Percentiles rank a stretch among this genome's conserved stretches.
These are phyloP conservation scores for Chloroclystis v-ata DNA, from an alignment of 2,888 invertebrate genomes.

Conservation along the genomic window DNA sequence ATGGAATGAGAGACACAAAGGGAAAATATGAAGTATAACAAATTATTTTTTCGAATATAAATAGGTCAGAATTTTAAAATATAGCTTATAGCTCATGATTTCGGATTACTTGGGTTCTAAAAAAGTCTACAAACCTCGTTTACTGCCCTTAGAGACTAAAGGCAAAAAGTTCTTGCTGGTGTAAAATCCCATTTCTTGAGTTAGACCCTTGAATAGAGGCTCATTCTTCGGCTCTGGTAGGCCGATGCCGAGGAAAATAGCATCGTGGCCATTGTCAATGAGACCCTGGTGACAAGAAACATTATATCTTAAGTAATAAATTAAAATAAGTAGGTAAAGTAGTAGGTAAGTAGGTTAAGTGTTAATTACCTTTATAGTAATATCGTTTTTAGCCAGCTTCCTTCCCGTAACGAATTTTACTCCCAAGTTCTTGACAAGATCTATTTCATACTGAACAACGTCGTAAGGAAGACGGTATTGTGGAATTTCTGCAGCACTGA, in stretches of 20 bases:
- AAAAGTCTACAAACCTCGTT: constrained; percentile 82
- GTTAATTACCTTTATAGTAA: constrained; percentile 85
- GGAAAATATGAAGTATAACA: too few species aligned
- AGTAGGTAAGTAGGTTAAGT: too few species aligned
- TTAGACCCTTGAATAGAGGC: constrained; percentile 86
- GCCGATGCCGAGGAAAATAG: constrained; percentile 92
- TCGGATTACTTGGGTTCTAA: too few species aligned
- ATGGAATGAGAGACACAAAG: too few species aligned
- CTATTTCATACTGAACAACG: constrained; percentile 95
- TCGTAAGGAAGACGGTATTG: constrained; percentile 96
- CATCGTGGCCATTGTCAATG: constrained; percentile 82
- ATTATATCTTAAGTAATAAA: too few species aligned
- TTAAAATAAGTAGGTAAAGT: not conserved
- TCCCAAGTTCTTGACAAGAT: constrained; percentile 93
- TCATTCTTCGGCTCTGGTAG: constrained; percentile 92
- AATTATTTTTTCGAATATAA: too few species aligned
- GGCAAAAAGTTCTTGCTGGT: constrained; percentile 97
- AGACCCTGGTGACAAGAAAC: constrained; percentile 76
- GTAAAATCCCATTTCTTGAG: constrained; percentile 90
- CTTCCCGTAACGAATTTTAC: constrained; percentile 90
- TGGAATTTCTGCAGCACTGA: constrained; percentile 95
- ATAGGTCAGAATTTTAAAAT: too few species aligned
- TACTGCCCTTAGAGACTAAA: constrained; percentile 91
- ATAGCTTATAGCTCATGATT: too few species aligned
- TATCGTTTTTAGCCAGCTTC: constrained; percentile 82